Percentiles rank a stretch among this genome's conserved stretches.
phyloP scores from a whole-genome alignment of 2,888 invertebrate genomes.

The Margaritifera margaritifera region DNA sequence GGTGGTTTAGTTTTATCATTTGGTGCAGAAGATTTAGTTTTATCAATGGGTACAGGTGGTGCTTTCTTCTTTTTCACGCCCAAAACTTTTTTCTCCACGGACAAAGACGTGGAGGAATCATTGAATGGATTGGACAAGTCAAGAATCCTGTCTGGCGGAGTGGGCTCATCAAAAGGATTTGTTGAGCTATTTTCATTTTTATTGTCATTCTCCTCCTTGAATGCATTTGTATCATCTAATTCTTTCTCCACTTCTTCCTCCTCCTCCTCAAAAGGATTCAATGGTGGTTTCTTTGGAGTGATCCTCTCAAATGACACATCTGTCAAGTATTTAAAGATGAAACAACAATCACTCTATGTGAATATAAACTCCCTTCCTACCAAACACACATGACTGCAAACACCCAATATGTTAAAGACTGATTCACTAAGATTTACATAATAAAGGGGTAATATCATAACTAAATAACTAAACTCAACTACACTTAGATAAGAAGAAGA shows the following conservation, averaged over 20 bases:
- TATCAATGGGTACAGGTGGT: conserved; percentile 23
- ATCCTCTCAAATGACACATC: conserved; percentile 38
- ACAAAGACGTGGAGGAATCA: no score
- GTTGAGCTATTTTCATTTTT: conserved; percentile 10
- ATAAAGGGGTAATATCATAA: background rate
- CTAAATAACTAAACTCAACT: conserved; percentile 8
- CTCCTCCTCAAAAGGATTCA: conserved; percentile 57
- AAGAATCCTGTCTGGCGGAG: conserved; percentile 9
- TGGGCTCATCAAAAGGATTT: conserved; percentile 28
- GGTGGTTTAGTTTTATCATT: conserved; percentile 29
- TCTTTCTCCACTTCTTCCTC: conserved; percentile 41
- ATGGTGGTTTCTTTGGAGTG: conserved; percentile 30
- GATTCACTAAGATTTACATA: no score
- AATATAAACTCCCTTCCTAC: background rate
- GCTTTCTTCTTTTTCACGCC: conserved; percentile 25
- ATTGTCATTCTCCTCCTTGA: conserved; percentile 27
- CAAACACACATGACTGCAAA: background rate
- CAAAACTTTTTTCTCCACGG: no score
- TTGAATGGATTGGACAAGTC: conserved; percentile 26
- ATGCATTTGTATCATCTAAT: conserved; percentile 36
- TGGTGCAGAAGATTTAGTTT: conserved; percentile 22
- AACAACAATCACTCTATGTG: conserved; percentile 1
- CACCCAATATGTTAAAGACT: background rate
- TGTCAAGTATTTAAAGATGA: conserved; percentile 17
- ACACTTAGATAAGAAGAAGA: conserved; percentile 3